Percentiles rank a stretch among this genome's conserved stretches.
These are phyloP conservation scores for Rhopalosiphum nymphaeae DNA, from an alignment of 2,888 invertebrate species.

Conservation along the genomic window DNA sequence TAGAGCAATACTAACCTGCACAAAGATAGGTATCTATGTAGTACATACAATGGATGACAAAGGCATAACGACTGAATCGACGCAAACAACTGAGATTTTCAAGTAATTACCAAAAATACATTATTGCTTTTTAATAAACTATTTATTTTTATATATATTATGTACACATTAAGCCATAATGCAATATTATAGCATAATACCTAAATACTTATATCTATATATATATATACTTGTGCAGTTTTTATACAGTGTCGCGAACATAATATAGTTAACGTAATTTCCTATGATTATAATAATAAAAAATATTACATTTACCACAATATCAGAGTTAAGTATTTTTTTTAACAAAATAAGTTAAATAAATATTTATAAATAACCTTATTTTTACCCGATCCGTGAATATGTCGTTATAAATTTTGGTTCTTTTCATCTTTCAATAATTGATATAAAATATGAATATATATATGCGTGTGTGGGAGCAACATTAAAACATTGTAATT, in stretches of 20 bases:
- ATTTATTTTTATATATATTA: background rate
- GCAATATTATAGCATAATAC: background rate
- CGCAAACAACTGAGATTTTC: background rate
- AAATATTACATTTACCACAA: background rate
- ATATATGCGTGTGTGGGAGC: too few species aligned
- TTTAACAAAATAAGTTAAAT: background rate
- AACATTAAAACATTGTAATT: background rate
- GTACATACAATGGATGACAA: background rate
- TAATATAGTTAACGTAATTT: background rate
- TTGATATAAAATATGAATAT: too few species aligned
- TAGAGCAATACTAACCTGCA: too few species aligned
- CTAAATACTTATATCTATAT: background rate
- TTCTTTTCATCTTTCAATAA: background rate
- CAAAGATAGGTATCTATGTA: too few species aligned
- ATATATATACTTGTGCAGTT: background rate
- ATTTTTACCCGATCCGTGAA: slow-evolving; percentile 38
- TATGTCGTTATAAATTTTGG: background rate
- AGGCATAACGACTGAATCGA: background rate
- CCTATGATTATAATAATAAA: background rate
- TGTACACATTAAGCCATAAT: background rate
- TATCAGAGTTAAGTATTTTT: background rate
- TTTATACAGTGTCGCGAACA: background rate
- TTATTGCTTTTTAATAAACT: background rate
- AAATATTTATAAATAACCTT: background rate
- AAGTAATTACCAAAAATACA: background rate